Evolutionary conservation across 2,888 invertebrate genomes (phyloP), one percentile per base, ranked within the genome.

Genomic region (Chrysolina haemoptera): DNA sequence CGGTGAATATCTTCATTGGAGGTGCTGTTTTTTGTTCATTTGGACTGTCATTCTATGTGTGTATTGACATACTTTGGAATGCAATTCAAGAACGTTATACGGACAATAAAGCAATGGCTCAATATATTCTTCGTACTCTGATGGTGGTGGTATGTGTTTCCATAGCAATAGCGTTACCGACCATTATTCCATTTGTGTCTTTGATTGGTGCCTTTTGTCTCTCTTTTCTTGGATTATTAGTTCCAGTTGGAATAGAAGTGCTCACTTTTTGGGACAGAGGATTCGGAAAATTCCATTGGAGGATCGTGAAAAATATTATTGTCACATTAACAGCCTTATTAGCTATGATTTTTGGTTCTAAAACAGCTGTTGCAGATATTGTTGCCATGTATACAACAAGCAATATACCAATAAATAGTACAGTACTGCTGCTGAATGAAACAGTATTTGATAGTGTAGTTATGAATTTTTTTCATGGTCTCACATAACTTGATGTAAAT

Each of bases 41-140:
- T 86, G 97, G 97, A 9, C 92, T 99, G 18, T 98, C 99, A 89
- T 98, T 98, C 89, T 99, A 95, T 89, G 98, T 99, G n/a, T 98
- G 98, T 86, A 91, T 98, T 71, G 96, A 96, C 85, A 97, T 99
- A 80, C 93, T 94, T 77, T 98, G 97, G 96, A 95, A 94, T 82
- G 90, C 90, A 67, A 89, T 98, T 67, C 94, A 96, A 85, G 92
- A 94, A 0, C 91, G 90, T 78, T 85, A 79, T 80, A 71, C 78
- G 5, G 93, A 93, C 83, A 91, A 91, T 64, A 93, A 93, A 10
- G 87, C 90, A 20, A 83, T 94, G 14, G 93, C 93, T 5, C 96
- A 97, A 86, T 96, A 96, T 88, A 87, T 93, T 40, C 89, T 96
- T 87, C 90, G 90, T 83, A 92, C 93, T 78, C 89, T 94, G 74